Evolutionary conservation across 2,888 invertebrate species (phyloP).

Genomic region (Drosophila atripex): DNA sequence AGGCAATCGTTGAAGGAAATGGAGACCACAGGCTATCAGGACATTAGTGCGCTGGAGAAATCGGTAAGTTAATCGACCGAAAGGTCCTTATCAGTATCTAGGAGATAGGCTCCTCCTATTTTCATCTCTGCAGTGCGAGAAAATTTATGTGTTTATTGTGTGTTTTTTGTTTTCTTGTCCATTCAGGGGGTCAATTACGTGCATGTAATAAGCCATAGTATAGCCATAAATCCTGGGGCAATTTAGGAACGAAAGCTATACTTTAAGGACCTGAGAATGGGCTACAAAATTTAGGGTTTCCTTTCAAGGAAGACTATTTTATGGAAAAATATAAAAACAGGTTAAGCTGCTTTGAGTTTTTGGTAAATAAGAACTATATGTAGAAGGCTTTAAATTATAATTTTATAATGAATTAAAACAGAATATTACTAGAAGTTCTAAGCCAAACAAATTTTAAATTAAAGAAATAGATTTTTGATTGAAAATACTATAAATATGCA

Average conservation of each 20-base stretch:
- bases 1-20: conserved; percentile 30
- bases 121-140: conserved; percentile 21
- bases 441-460: not conserved
- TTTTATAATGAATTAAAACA: not conserved
- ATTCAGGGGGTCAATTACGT: conserved; percentile 27
- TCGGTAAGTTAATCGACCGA: conserved; percentile 63
- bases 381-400: not conserved
- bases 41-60: conserved; percentile 81
- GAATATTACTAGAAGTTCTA: not conserved
- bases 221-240: conserved; percentile 18
- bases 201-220: conserved; percentile 18
- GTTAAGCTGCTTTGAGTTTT: not conserved
- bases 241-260: not conserved
- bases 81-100: conserved; percentile 14
- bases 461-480: not conserved
- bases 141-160: conserved; percentile 17
- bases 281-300: not conserved
- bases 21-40: conserved; percentile 74
- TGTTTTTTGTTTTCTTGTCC: not conserved
- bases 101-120: conserved; percentile 2
- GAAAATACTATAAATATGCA: not conserved
- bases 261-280: not conserved
- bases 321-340: not conserved
- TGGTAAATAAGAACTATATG: too few relatives aligned
- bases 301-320: not conserved